phyloP scores from a whole-genome alignment of 2,797 vertebrate genomes.

The Tragopan temminckii region DNA sequence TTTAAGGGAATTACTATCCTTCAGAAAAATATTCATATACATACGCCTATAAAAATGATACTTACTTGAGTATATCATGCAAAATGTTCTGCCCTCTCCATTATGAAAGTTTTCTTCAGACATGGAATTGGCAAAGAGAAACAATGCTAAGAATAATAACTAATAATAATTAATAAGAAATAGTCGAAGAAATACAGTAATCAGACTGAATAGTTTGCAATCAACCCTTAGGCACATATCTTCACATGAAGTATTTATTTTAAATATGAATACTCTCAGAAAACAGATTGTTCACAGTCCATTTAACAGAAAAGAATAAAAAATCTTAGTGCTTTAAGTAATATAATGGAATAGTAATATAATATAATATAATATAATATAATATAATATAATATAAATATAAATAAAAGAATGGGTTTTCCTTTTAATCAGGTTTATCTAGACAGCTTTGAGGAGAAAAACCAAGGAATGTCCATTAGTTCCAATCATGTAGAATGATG shows the following conservation, averaged over 20 bases:
- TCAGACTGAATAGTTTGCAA: neutral
- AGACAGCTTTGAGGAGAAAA: neutral
- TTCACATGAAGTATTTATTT: conserved; percentile 11
- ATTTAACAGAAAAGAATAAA: neutral
- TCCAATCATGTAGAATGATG: neutral
- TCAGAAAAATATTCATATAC: neutral
- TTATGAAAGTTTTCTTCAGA: neutral
- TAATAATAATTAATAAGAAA: conserved; percentile 1
- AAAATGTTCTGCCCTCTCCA: neutral
- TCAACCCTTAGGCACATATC: neutral
- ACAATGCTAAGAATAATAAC: neutral
- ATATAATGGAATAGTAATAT: neutral
- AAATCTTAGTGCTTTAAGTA: neutral
- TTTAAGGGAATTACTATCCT: neutral
- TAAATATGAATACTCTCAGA: neutral
- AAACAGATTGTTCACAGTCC: neutral
- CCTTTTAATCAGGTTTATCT: neutral
- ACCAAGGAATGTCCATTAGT: neutral
- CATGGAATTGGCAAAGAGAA: neutral
- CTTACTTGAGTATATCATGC: neutral
- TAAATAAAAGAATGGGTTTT: neutral
- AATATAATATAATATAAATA: no score
- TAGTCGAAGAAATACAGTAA: neutral
- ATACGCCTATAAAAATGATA: neutral
- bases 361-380: no score